Conservation (phyloP, 2,113 vertebrate genomes). For the Lophochroa leadbeateri region DNA sequence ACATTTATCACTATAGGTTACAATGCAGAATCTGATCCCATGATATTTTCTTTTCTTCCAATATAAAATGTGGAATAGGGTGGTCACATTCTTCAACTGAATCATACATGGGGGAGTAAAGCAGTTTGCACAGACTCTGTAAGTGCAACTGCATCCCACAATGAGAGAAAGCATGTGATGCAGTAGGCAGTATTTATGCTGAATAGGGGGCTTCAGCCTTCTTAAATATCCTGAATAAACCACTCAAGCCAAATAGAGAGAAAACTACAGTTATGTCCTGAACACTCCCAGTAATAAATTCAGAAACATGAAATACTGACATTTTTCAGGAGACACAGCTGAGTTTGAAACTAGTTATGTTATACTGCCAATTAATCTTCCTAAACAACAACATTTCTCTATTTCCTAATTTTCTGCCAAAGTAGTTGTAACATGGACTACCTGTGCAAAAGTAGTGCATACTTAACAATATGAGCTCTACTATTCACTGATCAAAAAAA, state of each 20-base stretch:
- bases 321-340: not conserved
- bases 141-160: not conserved
- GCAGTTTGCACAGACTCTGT: not conserved
- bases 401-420: slow-evolving; percentile 4
- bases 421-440: not conserved
- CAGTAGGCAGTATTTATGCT: accelerated
- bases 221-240: not conserved
- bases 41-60: not conserved
- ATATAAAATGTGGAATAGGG: not conserved
- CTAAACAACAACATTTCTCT: not conserved
- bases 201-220: not conserved
- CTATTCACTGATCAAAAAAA: not conserved
- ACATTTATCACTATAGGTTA: not conserved
- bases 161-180: accelerated
- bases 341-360: not conserved
- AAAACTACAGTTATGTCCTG: not conserved
- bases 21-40: not conserved
- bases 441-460: not conserved
- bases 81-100: not conserved
- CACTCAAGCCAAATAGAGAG: not conserved
- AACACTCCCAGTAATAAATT: not conserved
- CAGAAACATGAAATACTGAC: not conserved
- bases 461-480: not conserved
- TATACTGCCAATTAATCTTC: not conserved
- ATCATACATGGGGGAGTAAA: not conserved